Conservation (phyloP, 2,888 invertebrate genomes). For the Calameuta idolon region DNA sequence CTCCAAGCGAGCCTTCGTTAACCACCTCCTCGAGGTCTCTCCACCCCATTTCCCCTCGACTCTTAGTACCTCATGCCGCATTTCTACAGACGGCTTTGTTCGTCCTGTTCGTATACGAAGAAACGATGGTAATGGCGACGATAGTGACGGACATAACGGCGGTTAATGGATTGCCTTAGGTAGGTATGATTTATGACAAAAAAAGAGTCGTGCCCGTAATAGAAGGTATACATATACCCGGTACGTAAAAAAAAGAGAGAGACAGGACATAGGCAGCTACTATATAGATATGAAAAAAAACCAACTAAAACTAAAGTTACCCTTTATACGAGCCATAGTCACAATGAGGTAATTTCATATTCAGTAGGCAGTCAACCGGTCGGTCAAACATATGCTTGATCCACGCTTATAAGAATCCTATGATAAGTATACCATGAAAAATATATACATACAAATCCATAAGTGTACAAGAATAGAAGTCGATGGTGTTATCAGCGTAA, state of each 20-base stretch:
- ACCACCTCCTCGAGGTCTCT: background rate
- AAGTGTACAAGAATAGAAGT: background rate
- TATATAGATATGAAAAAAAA: background rate
- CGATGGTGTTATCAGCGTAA: background rate
- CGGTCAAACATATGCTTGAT: background rate
- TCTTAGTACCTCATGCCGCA: background rate
- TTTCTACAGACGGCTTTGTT: background rate
- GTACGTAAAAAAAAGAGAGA: background rate
- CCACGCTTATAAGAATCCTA: background rate
- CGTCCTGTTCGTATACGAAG: background rate
- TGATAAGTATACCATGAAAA: background rate
- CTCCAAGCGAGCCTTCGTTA: background rate
- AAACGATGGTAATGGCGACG: background rate
- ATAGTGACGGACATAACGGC: background rate
- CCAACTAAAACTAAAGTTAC: background rate
- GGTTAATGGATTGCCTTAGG: background rate
- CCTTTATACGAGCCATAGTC: background rate
- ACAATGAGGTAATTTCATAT: conserved; percentile 1
- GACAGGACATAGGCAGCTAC: background rate
- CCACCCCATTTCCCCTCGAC: background rate
- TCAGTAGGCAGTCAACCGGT: background rate
- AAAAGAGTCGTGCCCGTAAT: background rate
- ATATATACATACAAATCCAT: background rate
- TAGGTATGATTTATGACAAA: background rate
- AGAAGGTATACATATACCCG: background rate